These are phyloP conservation scores for Pelagia noctiluca DNA, from an alignment of 30 jellyfish, hydroid and myxozoan genomes.

Conservation along the genomic window DNA sequence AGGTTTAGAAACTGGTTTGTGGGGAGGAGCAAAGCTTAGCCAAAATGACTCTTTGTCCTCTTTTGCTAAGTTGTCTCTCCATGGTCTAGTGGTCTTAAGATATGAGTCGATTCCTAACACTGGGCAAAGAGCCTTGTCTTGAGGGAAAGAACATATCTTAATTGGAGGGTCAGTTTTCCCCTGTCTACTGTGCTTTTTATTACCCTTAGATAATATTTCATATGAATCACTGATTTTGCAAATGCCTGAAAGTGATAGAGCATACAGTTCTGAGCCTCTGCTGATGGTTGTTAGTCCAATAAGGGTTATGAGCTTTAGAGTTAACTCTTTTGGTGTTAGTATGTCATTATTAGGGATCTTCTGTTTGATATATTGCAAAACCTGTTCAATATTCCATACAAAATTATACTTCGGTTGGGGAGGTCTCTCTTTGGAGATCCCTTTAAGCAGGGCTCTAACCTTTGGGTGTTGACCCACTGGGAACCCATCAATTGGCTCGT, in stretches of 20 bases:
- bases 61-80: conserved; percentile 4
- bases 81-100: background rate
- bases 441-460: conserved; percentile 13
- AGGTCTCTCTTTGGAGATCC: conserved; percentile 31
- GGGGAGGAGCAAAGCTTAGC: conserved; percentile 3
- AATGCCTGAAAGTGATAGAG: background rate
- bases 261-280: background rate
- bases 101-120: background rate
- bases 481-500: background rate
- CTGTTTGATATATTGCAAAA: background rate
- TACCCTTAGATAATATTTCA: conserved; percentile 5
- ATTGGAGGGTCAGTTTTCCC: conserved; percentile 20
- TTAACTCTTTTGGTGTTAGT: background rate
- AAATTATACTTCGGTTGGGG: conserved; percentile 23
- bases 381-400: conserved; percentile 32
- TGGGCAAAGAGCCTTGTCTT: background rate
- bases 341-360: background rate
- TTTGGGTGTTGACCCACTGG: conserved; percentile 30
- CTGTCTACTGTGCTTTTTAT: background rate
- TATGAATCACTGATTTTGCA: background rate
- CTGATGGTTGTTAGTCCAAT: conserved; percentile 15
- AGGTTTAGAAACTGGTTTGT: conserved; percentile 1
- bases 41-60: background rate
- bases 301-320: background rate
- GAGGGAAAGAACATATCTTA: background rate